Conservation (phyloP, 1,140 invertebrate species). For the Ceratina calcarata region DNA sequence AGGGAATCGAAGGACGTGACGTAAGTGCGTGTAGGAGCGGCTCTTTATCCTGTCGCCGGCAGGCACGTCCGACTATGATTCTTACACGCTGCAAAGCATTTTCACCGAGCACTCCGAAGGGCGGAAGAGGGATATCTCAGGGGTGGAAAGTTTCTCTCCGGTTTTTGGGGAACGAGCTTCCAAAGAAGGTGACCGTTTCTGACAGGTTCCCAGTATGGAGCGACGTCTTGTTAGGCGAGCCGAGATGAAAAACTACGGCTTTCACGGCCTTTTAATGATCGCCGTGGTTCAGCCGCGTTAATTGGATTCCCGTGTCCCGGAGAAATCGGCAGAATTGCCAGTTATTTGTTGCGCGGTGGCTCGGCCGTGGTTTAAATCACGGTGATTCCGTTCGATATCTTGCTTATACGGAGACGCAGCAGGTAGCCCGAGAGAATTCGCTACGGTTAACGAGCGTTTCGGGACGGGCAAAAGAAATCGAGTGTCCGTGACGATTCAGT, state of each 20-base stretch:
- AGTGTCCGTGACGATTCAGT: too few relatives aligned
- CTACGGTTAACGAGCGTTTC: slow-evolving; percentile 4
- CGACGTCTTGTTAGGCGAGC: slow-evolving; percentile 30
- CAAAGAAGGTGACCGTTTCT: slow-evolving; percentile 28
- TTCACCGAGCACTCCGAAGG: neutral
- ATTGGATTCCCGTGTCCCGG: slow-evolving; percentile 34
- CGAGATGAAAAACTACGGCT: neutral
- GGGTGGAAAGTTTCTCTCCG: neutral
- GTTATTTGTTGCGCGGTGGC: slow-evolving; percentile 20
- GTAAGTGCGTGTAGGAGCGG: slow-evolving; percentile 75
- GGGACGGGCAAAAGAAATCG: neutral
- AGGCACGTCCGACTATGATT: slow-evolving; percentile 69
- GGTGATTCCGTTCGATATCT: neutral
- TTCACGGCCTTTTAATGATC: slow-evolving; percentile 24
- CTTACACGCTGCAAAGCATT: slow-evolving; percentile 37
- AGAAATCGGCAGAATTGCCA: slow-evolving; percentile 19
- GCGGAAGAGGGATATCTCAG: neutral
- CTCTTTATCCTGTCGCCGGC: slow-evolving; percentile 77
- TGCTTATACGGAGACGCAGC: slow-evolving; percentile 13
- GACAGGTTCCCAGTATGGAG: slow-evolving; percentile 5
- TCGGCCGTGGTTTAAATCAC: slow-evolving; percentile 16
- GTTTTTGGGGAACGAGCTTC: slow-evolving; percentile 7
- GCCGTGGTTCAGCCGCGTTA: neutral
- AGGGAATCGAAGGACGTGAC: slow-evolving; percentile 70
- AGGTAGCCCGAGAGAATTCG: neutral